Conservation (phyloP, 2,113 vertebrate species). For the Glaucidium brasilianum region DNA sequence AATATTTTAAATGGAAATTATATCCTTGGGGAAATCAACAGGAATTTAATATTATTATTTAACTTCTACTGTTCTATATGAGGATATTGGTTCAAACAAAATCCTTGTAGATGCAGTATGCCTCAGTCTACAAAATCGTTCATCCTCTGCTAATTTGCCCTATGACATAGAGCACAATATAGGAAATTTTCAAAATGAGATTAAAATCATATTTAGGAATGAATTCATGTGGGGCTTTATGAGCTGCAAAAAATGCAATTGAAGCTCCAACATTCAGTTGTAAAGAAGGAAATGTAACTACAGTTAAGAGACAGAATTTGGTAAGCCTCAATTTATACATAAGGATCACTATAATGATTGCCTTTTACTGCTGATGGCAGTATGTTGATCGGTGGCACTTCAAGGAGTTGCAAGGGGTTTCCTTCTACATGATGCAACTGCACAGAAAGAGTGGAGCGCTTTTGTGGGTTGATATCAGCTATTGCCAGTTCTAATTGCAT, state of each 20-base stretch:
- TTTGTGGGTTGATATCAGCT: background rate
- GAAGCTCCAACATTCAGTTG: constrained; percentile 8
- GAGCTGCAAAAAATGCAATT: constrained; percentile 13
- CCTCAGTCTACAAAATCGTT: constrained; percentile 4
- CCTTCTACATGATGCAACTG: background rate
- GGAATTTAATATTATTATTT: background rate
- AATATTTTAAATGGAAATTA: constrained; percentile 27
- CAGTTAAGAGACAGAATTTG: background rate
- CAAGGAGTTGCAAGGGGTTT: background rate
- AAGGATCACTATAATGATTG: background rate
- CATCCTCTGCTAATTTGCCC: constrained; percentile 44
- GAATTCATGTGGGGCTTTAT: constrained; percentile 18
- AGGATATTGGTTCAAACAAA: background rate
- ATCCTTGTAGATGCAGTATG: background rate
- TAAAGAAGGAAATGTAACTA: background rate
- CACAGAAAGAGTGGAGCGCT: background rate
- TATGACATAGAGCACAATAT: background rate
- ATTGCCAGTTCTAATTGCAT: background rate
- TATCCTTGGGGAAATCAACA: background rate
- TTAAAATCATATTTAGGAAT: constrained; percentile 44
- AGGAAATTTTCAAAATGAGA: constrained; percentile 10
- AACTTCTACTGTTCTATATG: background rate
- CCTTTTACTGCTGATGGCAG: background rate
- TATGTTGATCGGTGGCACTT: background rate
- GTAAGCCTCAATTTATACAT: background rate